Evolutionary conservation across 2,113 vertebrate species (phyloP).

Genomic region (Gymnocephalus cernua): DNA sequence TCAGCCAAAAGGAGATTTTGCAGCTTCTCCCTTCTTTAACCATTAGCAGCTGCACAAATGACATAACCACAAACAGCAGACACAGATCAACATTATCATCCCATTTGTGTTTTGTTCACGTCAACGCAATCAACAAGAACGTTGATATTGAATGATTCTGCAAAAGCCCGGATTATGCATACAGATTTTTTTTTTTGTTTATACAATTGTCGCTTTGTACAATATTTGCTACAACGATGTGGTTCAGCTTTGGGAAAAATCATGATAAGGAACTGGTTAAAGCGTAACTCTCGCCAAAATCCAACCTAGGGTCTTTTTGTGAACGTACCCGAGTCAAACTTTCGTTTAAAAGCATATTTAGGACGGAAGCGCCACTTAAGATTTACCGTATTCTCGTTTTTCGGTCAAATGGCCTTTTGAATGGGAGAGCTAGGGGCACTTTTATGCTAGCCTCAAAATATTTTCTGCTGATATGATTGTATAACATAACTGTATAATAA

Average conservation of each 20-base stretch:
- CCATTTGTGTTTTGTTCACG: not conserved
- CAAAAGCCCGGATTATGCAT: not conserved
- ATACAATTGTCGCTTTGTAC: not conserved
- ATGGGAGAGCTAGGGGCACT: no score
- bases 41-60: conserved; percentile 23
- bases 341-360: no score
- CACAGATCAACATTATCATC: not conserved
- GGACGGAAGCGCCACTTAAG: no score
- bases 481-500: no score
- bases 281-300: no score
- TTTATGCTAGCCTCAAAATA: no score
- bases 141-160: not conserved
- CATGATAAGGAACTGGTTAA: not conserved
- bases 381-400: no score
- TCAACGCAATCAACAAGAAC: fast-evolving
- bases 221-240: not conserved
- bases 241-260: not conserved
- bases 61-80: not conserved
- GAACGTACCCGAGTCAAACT: no score
- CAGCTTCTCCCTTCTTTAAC: conserved; percentile 28
- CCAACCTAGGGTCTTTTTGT: no score
- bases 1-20: conserved; percentile 60
- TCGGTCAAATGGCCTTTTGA: no score
- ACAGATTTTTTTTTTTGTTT: not conserved
- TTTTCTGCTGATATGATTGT: no score